phyloP scores from a whole-genome alignment of 2,797 vertebrate genomes.

The Ctenopoma multispine region DNA sequence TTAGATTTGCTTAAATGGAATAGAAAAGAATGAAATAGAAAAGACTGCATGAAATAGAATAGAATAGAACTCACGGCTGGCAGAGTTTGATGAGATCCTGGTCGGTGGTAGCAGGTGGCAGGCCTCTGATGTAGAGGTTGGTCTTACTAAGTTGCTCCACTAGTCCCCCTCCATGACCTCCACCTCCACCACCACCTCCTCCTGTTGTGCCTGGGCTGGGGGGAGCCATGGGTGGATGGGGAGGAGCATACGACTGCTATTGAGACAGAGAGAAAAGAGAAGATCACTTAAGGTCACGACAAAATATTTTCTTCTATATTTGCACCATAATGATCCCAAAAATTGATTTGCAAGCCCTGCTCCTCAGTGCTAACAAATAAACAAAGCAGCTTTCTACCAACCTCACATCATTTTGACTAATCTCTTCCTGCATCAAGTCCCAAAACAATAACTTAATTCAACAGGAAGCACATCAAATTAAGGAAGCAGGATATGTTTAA shows the following conservation, averaged over 20 bases:
- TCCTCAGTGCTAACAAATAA: not conserved
- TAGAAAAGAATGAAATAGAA: conserved; percentile 39
- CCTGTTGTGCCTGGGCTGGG: conserved; percentile 97
- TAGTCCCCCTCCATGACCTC: conserved; percentile 86
- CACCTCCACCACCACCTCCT: conserved; percentile 79
- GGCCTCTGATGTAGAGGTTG: conserved; percentile 99
- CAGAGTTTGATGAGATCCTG: conserved; percentile 99
- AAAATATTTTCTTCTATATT: not conserved
- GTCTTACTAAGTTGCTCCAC: conserved; percentile 99
- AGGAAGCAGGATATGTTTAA: conserved; percentile 56
- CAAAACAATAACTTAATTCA: conserved; percentile 50
- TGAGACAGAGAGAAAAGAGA: conserved; percentile 44
- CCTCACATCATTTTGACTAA: conserved; percentile 45
- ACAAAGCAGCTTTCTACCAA: conserved; percentile 16
- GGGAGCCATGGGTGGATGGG: conserved; percentile 97
- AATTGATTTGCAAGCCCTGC: not conserved
- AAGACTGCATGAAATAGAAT: not conserved
- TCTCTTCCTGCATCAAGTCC: conserved; percentile 45
- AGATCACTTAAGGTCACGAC: conserved; percentile 16
- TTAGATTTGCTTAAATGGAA: not conserved
- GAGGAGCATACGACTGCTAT: conserved; percentile 99
- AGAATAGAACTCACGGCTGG: conserved; percentile 93
- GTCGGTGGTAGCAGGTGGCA: conserved; percentile 97
- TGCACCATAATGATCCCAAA: not conserved
- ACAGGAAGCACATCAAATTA: conserved; percentile 60